A percentile compares a stretch with the other conserved stretches of the same genome.
These are phyloP conservation scores for Hystrix brachyura DNA, from an alignment of 2,113 vertebrate species.

Conservation along the genomic window DNA sequence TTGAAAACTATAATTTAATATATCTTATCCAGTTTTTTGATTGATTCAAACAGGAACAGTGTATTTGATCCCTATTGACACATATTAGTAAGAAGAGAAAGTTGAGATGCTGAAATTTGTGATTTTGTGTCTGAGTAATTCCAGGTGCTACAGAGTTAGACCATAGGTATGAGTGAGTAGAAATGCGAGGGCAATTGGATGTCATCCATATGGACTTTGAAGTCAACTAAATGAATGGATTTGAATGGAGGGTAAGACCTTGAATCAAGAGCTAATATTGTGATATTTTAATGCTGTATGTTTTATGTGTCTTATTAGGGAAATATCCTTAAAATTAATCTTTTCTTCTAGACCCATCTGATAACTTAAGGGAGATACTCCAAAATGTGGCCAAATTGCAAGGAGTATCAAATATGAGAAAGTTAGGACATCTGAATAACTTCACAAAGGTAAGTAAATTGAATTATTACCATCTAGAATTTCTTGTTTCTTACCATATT, in stretches of 20 bases:
- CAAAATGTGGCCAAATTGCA: slow-evolving; percentile 99
- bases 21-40: slow-evolving; percentile 4
- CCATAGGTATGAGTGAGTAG: not conserved
- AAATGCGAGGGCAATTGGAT: not conserved
- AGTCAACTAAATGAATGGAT: not conserved
- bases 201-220: not conserved
- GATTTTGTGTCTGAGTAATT: slow-evolving; percentile 48
- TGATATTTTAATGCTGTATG: slow-evolving; percentile 14
- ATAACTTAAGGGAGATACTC: slow-evolving; percentile 98
- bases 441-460: slow-evolving; percentile 96
- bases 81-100: slow-evolving; percentile 32
- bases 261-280: slow-evolving; percentile 22
- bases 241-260: slow-evolving; percentile 28
- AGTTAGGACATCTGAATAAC: slow-evolving; percentile 99
- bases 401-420: slow-evolving; percentile 99
- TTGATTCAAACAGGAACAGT: slow-evolving; percentile 5
- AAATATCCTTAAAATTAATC: slow-evolving; percentile 47
- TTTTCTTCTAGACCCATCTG: slow-evolving; percentile 93
- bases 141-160: slow-evolving; percentile 3
- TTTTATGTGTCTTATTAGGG: not conserved
- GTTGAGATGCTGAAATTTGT: slow-evolving; percentile 36
- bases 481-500: slow-evolving; percentile 2
- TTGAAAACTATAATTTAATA: slow-evolving; percentile 12
- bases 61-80: slow-evolving; percentile 21
- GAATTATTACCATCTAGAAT: not conserved